Evolutionary conservation across 53 echinoderm and acorn worm genomes (phyloP).

Genomic region (Henricia sp.): DNA sequence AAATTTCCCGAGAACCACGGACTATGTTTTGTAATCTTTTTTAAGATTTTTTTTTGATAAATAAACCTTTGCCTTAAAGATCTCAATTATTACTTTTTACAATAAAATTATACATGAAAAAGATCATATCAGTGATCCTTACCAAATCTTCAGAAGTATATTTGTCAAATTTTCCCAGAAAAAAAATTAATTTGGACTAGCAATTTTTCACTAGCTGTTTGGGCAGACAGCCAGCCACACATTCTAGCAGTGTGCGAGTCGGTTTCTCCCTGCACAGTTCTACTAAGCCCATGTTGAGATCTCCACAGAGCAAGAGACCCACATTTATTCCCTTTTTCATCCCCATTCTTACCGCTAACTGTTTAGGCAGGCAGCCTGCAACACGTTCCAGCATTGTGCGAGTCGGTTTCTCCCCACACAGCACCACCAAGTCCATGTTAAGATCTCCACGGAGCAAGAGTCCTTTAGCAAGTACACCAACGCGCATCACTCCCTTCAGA

Average conservation of each 20-base stretch:
- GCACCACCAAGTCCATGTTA: conserved; percentile 93
- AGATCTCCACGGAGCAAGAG: conserved; percentile 80
- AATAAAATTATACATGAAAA: no score
- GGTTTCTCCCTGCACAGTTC: conserved; percentile 96
- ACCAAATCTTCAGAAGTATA: no score
- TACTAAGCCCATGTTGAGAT: conserved; percentile 93
- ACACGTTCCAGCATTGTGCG: conserved; percentile 96
- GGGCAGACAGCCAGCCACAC: conserved; percentile 88
- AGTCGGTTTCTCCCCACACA: conserved; percentile 98
- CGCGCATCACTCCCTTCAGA: conserved; percentile 98
- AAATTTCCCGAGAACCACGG: no score
- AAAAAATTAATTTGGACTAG: neutral
- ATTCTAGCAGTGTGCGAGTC: conserved; percentile 95
- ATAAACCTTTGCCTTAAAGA: no score
- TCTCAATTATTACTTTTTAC: no score
- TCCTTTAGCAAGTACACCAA: conserved; percentile 97
- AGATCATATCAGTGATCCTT: no score
- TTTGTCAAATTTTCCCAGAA: no score
- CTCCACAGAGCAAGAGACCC: no score
- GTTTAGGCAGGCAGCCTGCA: conserved; percentile 88
- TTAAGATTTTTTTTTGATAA: no score
- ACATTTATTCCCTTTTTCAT: no score
- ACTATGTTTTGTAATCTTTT: no score
- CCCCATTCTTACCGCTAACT: conserved; percentile 51
- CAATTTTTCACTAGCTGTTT: conserved; percentile 66